These are phyloP conservation scores for Tenthredo livida DNA, from an alignment of 2,888 invertebrate species.

Conservation along the genomic window DNA sequence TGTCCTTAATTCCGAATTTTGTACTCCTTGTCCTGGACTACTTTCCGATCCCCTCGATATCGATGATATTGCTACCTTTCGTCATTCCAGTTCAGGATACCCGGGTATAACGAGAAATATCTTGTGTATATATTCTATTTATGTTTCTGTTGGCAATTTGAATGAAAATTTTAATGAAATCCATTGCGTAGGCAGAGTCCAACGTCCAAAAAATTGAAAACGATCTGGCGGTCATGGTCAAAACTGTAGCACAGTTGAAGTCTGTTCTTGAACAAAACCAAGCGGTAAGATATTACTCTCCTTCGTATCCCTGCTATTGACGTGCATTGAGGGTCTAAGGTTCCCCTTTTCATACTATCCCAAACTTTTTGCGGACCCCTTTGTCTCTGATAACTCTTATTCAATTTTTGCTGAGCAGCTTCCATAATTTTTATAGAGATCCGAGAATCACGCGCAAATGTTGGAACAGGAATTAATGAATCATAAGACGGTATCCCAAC, in stretches of 20 bases:
- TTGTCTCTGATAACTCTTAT: neutral
- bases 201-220: constrained; percentile 39
- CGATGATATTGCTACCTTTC: neutral
- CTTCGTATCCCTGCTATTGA: neutral
- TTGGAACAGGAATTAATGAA: neutral
- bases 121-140: neutral
- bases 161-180: neutral
- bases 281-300: constrained; percentile 5
- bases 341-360: neutral
- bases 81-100: neutral
- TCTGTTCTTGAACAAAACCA: constrained; percentile 20
- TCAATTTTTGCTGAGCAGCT: neutral
- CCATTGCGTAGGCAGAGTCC: neutral
- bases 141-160: neutral
- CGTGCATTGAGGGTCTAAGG: neutral
- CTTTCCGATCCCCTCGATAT: neutral
- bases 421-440: neutral
- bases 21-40: neutral
- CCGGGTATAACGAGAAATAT: neutral
- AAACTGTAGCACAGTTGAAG: constrained; percentile 23
- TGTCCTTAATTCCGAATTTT: neutral
- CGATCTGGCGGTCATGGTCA: constrained; percentile 5
- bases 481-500: constrained; percentile 20
- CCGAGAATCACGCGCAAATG: constrained; percentile 22
- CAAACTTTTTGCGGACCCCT: neutral